Evolutionary conservation across 53 echinoderm and acorn worm species (phyloP).

Genomic region (Antedon mediterranea): DNA sequence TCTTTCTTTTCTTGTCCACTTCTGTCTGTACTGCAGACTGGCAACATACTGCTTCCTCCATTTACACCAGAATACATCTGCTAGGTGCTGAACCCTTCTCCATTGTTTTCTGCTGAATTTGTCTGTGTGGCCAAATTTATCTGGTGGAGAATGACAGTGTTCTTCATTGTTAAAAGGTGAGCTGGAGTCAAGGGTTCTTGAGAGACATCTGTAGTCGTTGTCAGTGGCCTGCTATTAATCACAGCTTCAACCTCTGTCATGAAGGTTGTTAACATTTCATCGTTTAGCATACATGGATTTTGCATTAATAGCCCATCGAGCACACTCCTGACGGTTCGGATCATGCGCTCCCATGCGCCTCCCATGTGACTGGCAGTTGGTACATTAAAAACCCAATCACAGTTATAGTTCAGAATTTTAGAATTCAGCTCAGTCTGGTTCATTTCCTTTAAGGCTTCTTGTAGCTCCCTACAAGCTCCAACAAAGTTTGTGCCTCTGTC

Average conservation of each 20-base stretch:
- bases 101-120: conserved; percentile 3
- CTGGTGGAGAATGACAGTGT: conserved; percentile 10
- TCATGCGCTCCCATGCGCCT: conserved; percentile 21
- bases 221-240: conserved; percentile 6
- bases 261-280: background rate
- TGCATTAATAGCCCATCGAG: no score
- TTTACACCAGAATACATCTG: conserved; percentile 10
- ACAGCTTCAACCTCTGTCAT: conserved; percentile 15
- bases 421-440: no score
- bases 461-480: conserved; percentile 31
- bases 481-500: conserved; percentile 47
- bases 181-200: conserved; percentile 16
- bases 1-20: background rate
- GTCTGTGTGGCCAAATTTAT: conserved; percentile 10
- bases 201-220: background rate
- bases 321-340: background rate
- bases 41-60: conserved; percentile 12
- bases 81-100: conserved; percentile 12
- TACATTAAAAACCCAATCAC: conserved; percentile 7
- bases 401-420: background rate
- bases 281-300: no score
- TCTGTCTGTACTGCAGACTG: conserved; percentile 5
- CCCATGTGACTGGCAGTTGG: conserved; percentile 16
- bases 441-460: conserved; percentile 2
- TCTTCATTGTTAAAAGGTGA: conserved; percentile 13